Conservation (phyloP, 1,140 invertebrate genomes). For the Drosophila obscura region DNA sequence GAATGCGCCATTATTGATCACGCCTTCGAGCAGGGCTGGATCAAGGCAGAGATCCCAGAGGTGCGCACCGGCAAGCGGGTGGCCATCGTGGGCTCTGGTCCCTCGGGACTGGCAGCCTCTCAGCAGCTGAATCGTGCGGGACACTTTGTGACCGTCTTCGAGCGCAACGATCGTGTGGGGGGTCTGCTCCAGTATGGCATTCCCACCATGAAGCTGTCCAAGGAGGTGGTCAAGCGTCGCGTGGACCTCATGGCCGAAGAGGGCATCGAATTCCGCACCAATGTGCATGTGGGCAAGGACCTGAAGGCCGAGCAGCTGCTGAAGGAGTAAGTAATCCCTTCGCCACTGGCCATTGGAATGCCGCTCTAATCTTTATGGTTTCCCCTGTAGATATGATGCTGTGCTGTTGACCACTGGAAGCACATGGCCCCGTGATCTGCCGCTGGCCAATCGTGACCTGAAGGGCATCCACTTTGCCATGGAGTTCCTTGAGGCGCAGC, state of each 20-base stretch:
- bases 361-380: constrained; percentile 35
- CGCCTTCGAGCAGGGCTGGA: constrained; percentile 98
- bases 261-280: constrained; percentile 96
- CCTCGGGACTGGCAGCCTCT: constrained; percentile 97
- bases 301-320: constrained; percentile 89
- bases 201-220: constrained; percentile 98
- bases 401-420: constrained; percentile 96
- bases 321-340: constrained; percentile 77
- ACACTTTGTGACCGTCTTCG: constrained; percentile 96
- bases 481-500: constrained; percentile 98
- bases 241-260: constrained; percentile 94
- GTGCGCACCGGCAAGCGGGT: constrained; percentile 93
- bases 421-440: constrained; percentile 97
- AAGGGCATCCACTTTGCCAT: constrained; percentile 98
- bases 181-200: constrained; percentile 99
- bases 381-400: constrained; percentile 89
- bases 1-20: constrained; percentile 99
- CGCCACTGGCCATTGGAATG: rapidly evolving
- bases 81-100: constrained; percentile 97
- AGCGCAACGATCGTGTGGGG: constrained; percentile 97
- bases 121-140: constrained; percentile 97
- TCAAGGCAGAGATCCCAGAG: constrained; percentile 88
- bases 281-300: constrained; percentile 96
- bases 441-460: constrained; percentile 92
- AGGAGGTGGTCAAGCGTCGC: constrained; percentile 95